These are phyloP conservation scores for Heterochromis multidens DNA, from an alignment of 2,113 vertebrate species.

Conservation along the genomic window DNA sequence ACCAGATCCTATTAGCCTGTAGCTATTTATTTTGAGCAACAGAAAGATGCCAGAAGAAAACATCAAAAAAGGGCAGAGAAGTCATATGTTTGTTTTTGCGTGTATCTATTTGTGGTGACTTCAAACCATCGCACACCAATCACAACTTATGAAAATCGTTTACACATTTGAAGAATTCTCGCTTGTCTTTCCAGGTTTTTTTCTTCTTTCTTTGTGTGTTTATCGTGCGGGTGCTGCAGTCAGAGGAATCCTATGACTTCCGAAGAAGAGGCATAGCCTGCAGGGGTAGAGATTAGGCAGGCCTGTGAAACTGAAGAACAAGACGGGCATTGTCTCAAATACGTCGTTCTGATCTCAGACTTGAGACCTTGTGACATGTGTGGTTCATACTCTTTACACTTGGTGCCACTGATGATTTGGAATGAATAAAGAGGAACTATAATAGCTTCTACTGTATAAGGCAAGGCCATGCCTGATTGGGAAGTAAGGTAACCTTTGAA, in stretches of 20 bases:
- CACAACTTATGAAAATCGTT: neutral
- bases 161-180: neutral
- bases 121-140: neutral
- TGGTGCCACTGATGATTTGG: neutral
- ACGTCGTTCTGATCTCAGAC: neutral
- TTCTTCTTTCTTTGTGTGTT: neutral
- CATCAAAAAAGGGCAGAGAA: slow-evolving; percentile 2
- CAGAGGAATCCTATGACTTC: slow-evolving; percentile 11
- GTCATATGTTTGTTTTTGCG: neutral
- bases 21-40: slow-evolving; percentile 24
- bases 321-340: neutral
- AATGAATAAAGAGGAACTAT: neutral
- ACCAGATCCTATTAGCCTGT: slow-evolving; percentile 22
- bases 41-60: neutral
- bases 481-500: neutral
- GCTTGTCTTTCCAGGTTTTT: slow-evolving; percentile 2
- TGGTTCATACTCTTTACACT: neutral
- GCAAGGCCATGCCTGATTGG: neutral
- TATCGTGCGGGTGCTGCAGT: neutral
- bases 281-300: neutral
- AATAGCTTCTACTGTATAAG: neutral
- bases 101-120: neutral
- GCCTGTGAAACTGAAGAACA: neutral
- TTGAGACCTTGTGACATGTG: slow-evolving; percentile 5
- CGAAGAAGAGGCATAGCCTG: neutral